Base-by-base conservation (phyloP, 1,140 invertebrate genomes). In the Drosophila kurseongensis region DNA sequence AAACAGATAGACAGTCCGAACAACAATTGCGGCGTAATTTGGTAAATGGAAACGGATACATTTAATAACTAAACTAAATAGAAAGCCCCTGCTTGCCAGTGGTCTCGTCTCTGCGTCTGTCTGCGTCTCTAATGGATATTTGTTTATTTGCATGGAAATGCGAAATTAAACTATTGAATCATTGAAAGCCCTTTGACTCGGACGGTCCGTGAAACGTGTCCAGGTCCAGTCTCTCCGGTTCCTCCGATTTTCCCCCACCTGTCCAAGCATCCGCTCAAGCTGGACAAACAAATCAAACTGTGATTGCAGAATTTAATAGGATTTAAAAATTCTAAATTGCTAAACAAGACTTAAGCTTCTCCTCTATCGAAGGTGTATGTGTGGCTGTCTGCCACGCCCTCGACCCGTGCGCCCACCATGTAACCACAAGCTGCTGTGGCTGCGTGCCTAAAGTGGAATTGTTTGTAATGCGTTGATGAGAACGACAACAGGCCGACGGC, bases 51-150 rank as follows among this genome's bases (percentile, higher is more conserved):
- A 82, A 82, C 88, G 66, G 75, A 85, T 85, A 86, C 76, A 65
- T 88, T 88, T 88, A 85, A 85, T 88, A 88, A 82, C 78, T 85
- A 61, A 88, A 82, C 83, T 78, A 88, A 85, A 88, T 72, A 85
- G 74, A 86, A 85, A 78, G 63, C 63, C 57, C 41, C 41, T 41
- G 36, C 23, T 32, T 54, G 29, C 7, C 18, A 2, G 18, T 58
- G 45, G 7, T 13, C 35, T 36, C 4, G 4, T 23, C 5, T 3
- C 10, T 10, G 29, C 29, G 29, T 32, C 36, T 1, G 18, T 40
- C 47, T 48, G 4, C 54, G 8, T 42, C 47, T 65, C 45, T 47
- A 78, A 63, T 56, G 52, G 61, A 54, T 71, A 78, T 85, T 85
- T 76, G 73, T 76, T 76, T 75, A 57, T 78, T 75, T 76, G 73